A percentile compares a stretch with the other conserved stretches of the same genome.
Conservation (phyloP, 2,888 invertebrate genomes). For the Archips xylosteana region DNA sequence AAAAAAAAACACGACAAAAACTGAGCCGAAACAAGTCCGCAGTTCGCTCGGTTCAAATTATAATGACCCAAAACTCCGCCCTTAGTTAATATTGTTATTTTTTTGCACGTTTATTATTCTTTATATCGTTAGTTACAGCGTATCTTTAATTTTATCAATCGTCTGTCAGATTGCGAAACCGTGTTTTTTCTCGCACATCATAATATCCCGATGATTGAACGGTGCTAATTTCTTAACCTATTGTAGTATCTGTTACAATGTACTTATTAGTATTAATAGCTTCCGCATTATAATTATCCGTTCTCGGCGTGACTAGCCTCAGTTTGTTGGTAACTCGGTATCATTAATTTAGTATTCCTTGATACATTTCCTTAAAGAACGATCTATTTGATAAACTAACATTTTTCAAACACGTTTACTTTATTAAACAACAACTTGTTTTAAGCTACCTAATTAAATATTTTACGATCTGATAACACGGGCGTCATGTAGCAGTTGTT, state of each 20-base stretch:
- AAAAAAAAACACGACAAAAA: slow-evolving; percentile 75
- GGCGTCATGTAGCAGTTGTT: slow-evolving; percentile 18
- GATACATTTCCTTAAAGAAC: slow-evolving; percentile 11
- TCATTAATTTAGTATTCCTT: slow-evolving; percentile 15
- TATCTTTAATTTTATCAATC: slow-evolving; percentile 59
- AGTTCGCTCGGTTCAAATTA: slow-evolving; percentile 71
- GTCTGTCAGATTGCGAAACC: slow-evolving; percentile 41
- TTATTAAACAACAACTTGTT: slow-evolving; percentile 18
- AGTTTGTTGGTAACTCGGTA: slow-evolving; percentile 13
- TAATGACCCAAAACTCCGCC: slow-evolving; percentile 76
- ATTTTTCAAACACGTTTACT: slow-evolving; percentile 2
- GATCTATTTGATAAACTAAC: not conserved
- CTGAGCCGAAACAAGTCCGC: slow-evolving; percentile 61
- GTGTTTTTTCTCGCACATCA: slow-evolving; percentile 49
- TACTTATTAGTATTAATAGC: slow-evolving; percentile 65
- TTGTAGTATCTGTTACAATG: slow-evolving; percentile 67
- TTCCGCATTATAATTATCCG: slow-evolving; percentile 58
- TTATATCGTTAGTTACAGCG: slow-evolving; percentile 28
- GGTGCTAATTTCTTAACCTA: slow-evolving; percentile 64
- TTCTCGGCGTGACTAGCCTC: slow-evolving; percentile 12
- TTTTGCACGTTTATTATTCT: slow-evolving; percentile 50
- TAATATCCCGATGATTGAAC: slow-evolving; percentile 62
- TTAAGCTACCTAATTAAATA: slow-evolving; percentile 26
- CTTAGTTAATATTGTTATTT: slow-evolving; percentile 70
- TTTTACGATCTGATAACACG: slow-evolving; percentile 34